These are phyloP conservation scores for Allobates femoralis DNA, from an alignment of 2,797 vertebrate genomes.

Conservation along the genomic window DNA sequence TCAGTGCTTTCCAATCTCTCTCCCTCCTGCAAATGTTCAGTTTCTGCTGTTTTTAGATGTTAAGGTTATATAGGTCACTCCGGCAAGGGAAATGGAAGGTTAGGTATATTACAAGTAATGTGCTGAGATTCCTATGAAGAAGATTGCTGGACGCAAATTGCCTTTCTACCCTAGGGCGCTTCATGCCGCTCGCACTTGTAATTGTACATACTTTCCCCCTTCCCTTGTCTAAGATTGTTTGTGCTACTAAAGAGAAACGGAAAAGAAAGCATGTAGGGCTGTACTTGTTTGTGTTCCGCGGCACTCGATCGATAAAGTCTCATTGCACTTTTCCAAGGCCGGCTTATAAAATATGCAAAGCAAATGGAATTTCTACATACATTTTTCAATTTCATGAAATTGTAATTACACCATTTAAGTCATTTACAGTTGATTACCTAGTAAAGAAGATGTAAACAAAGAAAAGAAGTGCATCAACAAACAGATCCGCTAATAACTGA, in stretches of 20 bases:
- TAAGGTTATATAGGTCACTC: constrained; percentile 59
- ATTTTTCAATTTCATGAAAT: constrained; percentile 60
- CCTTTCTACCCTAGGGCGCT: constrained; percentile 56
- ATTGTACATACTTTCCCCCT: constrained; percentile 49
- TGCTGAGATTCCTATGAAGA: constrained; percentile 56
- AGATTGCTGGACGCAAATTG: constrained; percentile 60
- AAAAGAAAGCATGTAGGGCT: constrained; percentile 21
- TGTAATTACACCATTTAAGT: constrained; percentile 63
- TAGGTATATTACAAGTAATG: constrained; percentile 57
- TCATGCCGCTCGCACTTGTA: constrained; percentile 45
- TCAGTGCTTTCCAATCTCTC: constrained; percentile 27
- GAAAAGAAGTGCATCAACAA: constrained; percentile 44
- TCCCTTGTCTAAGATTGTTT: constrained; percentile 46
- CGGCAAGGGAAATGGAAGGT: constrained; percentile 55
- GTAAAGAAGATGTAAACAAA: constrained; percentile 59
- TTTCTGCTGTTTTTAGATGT: constrained; percentile 52
- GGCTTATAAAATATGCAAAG: constrained; percentile 59
- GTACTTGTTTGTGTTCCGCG: constrained; percentile 7
- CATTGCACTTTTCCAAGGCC: constrained; percentile 20
- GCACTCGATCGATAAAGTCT: constrained; percentile 41
- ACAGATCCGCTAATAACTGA: constrained; percentile 44
- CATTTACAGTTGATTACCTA: constrained; percentile 59
- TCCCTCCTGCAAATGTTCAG: constrained; percentile 44
- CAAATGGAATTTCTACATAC: constrained; percentile 32
- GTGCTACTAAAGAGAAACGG: constrained; percentile 21